phyloP scores from a whole-genome alignment of 2,113 vertebrate species.

The Delphinapterus leucas region DNA sequence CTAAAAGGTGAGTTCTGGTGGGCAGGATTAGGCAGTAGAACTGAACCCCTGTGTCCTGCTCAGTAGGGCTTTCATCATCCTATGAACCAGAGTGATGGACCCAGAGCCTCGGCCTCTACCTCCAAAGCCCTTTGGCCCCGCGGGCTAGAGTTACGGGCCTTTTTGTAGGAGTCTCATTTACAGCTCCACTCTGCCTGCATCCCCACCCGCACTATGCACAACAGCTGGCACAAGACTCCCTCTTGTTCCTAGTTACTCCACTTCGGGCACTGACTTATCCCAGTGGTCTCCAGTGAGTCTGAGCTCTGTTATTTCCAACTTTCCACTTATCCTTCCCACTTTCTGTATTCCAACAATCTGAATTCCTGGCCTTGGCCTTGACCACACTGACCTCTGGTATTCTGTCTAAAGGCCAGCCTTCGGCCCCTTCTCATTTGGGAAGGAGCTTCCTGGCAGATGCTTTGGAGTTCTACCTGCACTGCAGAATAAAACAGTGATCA shows the following conservation, averaged over 20 bases:
- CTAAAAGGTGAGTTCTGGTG: not conserved
- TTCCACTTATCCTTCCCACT: not conserved
- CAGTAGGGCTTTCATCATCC: not conserved
- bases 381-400: not conserved
- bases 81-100: not conserved
- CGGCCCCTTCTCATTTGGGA: not conserved
- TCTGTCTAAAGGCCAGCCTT: not conserved
- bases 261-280: not conserved
- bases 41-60: not conserved
- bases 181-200: not conserved
- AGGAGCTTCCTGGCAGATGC: not conserved
- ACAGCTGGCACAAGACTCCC: not conserved
- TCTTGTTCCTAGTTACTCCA: not conserved
- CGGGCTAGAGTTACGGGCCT: not conserved
- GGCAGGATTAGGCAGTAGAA: not conserved
- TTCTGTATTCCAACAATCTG: not conserved
- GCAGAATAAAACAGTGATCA: not conserved
- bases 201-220: too few relatives aligned
- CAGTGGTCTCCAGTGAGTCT: not conserved
- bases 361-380: not conserved
- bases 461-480: not conserved
- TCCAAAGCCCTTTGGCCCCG: not conserved
- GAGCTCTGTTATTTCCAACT: not conserved
- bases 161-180: fast-evolving
- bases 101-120: not conserved